These are phyloP conservation scores for Melitaea cinxia DNA, from an alignment of 1,140 invertebrate species.

Conservation along the genomic window DNA sequence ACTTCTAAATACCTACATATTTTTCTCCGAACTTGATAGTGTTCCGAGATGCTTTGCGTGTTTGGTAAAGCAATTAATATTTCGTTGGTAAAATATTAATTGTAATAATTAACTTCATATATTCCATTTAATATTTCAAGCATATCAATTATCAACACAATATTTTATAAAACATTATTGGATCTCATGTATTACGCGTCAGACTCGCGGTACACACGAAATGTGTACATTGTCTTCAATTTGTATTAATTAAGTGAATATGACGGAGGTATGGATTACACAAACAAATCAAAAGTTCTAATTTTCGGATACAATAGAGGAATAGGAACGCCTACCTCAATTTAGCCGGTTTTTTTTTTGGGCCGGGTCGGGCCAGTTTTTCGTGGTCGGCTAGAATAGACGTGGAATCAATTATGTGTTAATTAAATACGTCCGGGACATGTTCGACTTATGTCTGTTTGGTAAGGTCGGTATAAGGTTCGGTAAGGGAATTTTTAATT, in stretches of 20 bases:
- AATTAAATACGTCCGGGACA: slow-evolving; percentile 49
- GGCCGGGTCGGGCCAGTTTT: slow-evolving; percentile 11
- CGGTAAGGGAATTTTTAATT: not conserved
- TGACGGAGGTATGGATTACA: slow-evolving; percentile 1
- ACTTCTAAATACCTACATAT: no score
- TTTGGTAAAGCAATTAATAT: no score
- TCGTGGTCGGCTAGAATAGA: slow-evolving; percentile 22
- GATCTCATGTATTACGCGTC: no score
- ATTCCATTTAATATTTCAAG: no score
- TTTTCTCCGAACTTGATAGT: slow-evolving; percentile 7
- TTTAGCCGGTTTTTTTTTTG: slow-evolving; percentile 33
- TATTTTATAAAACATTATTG: no score
- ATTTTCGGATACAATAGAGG: slow-evolving; percentile 46
- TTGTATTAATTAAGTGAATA: no score
- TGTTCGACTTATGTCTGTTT: slow-evolving; percentile 24
- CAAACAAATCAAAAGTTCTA: slow-evolving; percentile 49
- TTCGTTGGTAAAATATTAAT: no score
- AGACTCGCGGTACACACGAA: no score
- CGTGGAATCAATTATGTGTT: slow-evolving; percentile 52
- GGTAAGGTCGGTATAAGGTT: slow-evolving; percentile 16
- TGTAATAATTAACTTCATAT: no score
- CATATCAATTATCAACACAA: no score
- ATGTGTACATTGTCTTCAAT: no score
- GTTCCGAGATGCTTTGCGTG: not conserved
- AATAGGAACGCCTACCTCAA: slow-evolving; percentile 32